phyloP scores from a whole-genome alignment of 1,140 invertebrate genomes.

The Hormaphis cornu region DNA sequence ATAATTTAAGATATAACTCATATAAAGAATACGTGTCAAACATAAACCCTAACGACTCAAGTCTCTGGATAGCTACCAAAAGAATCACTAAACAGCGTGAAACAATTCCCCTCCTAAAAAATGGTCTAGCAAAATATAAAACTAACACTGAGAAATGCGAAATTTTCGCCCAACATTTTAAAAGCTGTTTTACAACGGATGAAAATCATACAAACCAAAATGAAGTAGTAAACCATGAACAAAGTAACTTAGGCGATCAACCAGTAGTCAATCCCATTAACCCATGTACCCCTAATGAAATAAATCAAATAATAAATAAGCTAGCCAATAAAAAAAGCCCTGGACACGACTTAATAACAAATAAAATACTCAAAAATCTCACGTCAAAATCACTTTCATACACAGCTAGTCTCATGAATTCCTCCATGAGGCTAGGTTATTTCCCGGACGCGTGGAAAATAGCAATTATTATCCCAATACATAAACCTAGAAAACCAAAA shows the following conservation, averaged over 20 bases:
- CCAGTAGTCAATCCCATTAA: background rate
- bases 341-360: constrained; percentile 38
- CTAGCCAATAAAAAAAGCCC: constrained; percentile 38
- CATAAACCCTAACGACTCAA: background rate
- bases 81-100: background rate
- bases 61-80: background rate
- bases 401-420: constrained; percentile 39
- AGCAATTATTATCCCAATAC: constrained; percentile 41
- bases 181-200: no score
- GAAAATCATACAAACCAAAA: no score
- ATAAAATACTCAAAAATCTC: constrained; percentile 37
- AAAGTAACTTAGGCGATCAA: no score
- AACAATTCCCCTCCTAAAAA: background rate
- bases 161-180: no score
- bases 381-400: constrained; percentile 35
- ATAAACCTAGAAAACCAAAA: constrained; percentile 42
- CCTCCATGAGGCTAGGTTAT: constrained; percentile 36
- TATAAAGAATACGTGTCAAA: background rate
- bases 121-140: background rate
- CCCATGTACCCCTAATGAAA: background rate
- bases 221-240: no score
- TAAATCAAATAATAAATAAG: background rate
- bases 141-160: background rate
- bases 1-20: background rate
- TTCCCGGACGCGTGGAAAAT: constrained; percentile 40